Conservation (phyloP, 1,140 invertebrate genomes). For the Rhynchophorus ferrugineus region DNA sequence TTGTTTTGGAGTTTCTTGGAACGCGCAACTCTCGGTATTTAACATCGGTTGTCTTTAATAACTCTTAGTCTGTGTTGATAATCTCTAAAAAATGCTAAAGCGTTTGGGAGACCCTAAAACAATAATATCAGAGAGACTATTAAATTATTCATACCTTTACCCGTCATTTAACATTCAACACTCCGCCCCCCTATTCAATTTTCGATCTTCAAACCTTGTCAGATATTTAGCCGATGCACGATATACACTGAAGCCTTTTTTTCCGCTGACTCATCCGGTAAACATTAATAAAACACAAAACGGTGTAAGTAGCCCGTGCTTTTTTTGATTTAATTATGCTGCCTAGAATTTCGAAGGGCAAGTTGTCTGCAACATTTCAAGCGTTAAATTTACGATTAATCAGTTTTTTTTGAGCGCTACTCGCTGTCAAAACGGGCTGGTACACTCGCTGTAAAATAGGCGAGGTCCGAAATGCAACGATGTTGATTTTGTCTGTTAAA, state of each 20-base stretch:
- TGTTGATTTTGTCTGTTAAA: constrained; percentile 1
- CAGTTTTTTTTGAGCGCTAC: constrained; percentile 14
- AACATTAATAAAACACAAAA: constrained; percentile 24
- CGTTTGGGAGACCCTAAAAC: too few relatives aligned
- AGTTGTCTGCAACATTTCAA: constrained; percentile 23
- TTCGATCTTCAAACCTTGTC: constrained; percentile 12
- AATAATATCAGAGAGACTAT: too few relatives aligned
- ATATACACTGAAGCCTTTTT: too few relatives aligned
- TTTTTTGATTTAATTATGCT: constrained; percentile 24
- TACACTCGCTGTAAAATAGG: too few relatives aligned
- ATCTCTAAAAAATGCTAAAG: too few relatives aligned
- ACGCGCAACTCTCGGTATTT: too few relatives aligned
- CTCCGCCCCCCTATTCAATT: not conserved
- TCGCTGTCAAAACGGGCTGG: constrained; percentile 11
- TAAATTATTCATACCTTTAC: too few relatives aligned
- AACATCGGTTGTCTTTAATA: too few relatives aligned
- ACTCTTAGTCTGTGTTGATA: too few relatives aligned
- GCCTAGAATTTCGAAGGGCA: constrained; percentile 24
- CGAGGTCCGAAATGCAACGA: constrained; percentile 5
- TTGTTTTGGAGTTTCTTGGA: too few relatives aligned
- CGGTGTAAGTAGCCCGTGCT: constrained; percentile 13
- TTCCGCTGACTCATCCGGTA: constrained; percentile 14
- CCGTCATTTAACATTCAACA: too few relatives aligned
- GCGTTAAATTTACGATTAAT: constrained; percentile 25
- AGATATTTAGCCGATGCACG: constrained; percentile 17